These are phyloP conservation scores for Romanogobio albipinnatus DNA, from an alignment of 2,113 vertebrate species.

Conservation along the genomic window DNA sequence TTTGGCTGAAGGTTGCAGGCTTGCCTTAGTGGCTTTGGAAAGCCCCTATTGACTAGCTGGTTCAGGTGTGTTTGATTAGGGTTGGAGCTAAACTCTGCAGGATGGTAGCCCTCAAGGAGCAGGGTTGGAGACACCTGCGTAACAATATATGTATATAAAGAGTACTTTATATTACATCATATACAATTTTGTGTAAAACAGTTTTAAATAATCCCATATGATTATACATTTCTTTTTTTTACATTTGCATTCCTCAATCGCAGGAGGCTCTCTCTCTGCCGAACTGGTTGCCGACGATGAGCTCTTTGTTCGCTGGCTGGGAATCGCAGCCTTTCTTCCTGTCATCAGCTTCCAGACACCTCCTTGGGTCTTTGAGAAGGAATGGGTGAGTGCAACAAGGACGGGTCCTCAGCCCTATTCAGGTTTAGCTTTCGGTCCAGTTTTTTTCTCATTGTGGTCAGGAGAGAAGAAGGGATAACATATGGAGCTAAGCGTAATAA, in stretches of 20 bases:
- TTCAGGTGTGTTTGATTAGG: no score
- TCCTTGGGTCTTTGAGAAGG: slow-evolving; percentile 82
- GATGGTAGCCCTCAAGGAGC: no score
- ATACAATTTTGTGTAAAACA: no score
- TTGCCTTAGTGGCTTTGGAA: no score
- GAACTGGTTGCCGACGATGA: slow-evolving; percentile 77
- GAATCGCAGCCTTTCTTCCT: slow-evolving; percentile 85
- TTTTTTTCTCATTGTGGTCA: background rate
- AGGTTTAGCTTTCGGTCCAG: background rate
- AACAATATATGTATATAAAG: no score
- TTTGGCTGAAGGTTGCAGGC: no score
- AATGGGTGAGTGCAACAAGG: slow-evolving; percentile 71
- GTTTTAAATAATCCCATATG: no score
- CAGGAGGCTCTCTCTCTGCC: slow-evolving; percentile 81
- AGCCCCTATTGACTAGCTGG: no score
- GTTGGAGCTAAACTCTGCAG: no score
- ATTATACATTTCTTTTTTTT: background rate
- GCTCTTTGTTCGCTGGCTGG: slow-evolving; percentile 89
- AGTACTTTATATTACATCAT: no score
- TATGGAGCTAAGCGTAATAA: background rate
- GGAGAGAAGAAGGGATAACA: background rate
- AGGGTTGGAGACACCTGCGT: no score
- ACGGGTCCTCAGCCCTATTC: background rate
- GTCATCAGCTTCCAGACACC: slow-evolving; percentile 86
- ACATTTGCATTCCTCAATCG: background rate